These are phyloP conservation scores for Gallinago paraguaiae DNA, from an alignment of 2,113 vertebrate genomes.

Conservation along the genomic window DNA sequence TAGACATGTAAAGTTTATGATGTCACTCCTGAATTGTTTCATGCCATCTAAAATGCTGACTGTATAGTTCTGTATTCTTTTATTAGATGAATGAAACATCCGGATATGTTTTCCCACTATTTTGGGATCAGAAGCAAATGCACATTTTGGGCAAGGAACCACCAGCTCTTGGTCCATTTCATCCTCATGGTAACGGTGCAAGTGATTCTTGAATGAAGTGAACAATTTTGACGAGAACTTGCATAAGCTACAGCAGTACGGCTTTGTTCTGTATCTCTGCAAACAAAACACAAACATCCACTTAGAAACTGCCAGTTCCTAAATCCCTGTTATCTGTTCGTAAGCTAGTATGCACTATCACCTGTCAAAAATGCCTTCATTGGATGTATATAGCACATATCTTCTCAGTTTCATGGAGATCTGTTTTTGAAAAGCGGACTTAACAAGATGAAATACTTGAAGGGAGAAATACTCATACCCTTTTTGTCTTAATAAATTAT, in stretches of 20 bases:
- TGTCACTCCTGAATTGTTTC: constrained; percentile 66
- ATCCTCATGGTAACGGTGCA: constrained; percentile 84
- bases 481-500: not conserved
- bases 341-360: not conserved
- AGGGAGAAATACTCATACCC: not conserved
- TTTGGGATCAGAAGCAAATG: constrained; percentile 79
- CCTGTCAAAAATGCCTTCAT: not conserved
- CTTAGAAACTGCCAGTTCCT: constrained; percentile 1
- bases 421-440: not conserved
- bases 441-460: not conserved
- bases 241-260: constrained; percentile 86
- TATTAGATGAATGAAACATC: constrained; percentile 80
- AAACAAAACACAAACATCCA: constrained; percentile 57
- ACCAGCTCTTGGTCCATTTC: constrained; percentile 82
- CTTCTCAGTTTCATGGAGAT: not conserved
- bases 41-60: constrained; percentile 73
- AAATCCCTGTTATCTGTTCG: not conserved
- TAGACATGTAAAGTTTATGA: constrained; percentile 81
- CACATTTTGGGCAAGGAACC: constrained; percentile 82
- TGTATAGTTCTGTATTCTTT: constrained; percentile 70
- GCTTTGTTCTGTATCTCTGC: constrained; percentile 85
- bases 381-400: not conserved
- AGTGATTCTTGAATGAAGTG: constrained; percentile 81
- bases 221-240: constrained; percentile 83
- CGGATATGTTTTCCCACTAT: constrained; percentile 80